Percentiles rank a stretch among this genome's conserved stretches.
phyloP scores from a whole-genome alignment of 2,888 invertebrate genomes.

The Idaea biselata region DNA sequence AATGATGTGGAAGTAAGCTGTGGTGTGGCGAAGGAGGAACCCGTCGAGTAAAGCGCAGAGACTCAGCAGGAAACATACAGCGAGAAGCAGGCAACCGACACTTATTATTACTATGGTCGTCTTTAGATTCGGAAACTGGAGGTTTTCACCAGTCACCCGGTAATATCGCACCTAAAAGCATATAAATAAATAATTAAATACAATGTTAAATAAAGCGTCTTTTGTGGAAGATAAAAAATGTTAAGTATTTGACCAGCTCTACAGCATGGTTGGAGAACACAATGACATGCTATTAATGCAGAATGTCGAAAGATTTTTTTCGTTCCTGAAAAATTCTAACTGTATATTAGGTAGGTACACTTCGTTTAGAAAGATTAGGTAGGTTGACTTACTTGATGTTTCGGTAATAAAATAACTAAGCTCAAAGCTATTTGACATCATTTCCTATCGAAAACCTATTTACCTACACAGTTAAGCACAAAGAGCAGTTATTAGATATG shows the following conservation, averaged over 20 bases:
- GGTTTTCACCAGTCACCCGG: slow-evolving; percentile 80
- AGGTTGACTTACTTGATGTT: not conserved
- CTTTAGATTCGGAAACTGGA: slow-evolving; percentile 82
- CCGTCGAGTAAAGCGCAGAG: slow-evolving; percentile 83
- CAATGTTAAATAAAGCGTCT: not conserved
- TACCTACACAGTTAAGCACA: not conserved
- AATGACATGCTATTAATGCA: too few relatives aligned
- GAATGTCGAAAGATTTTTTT: too few relatives aligned
- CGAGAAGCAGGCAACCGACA: slow-evolving; percentile 81
- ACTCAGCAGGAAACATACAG: slow-evolving; percentile 81
- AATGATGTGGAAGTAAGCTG: slow-evolving; percentile 83
- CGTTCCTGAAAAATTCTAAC: too few relatives aligned
- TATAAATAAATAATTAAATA: slow-evolving; percentile 9
- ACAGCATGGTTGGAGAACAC: too few relatives aligned
- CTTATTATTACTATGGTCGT: slow-evolving; percentile 82
- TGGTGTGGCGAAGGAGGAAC: slow-evolving; percentile 82
- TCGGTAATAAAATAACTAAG: slow-evolving; percentile 10
- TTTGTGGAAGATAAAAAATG: too few relatives aligned
- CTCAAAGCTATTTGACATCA: not conserved
- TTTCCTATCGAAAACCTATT: not conserved
- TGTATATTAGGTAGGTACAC: too few relatives aligned
- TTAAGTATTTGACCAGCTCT: too few relatives aligned
- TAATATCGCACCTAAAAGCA: slow-evolving; percentile 74
- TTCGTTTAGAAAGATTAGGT: too few relatives aligned
- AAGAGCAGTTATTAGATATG: not conserved